Base-by-base conservation (phyloP, 2,888 invertebrate species). In the Salticus scenicus region DNA sequence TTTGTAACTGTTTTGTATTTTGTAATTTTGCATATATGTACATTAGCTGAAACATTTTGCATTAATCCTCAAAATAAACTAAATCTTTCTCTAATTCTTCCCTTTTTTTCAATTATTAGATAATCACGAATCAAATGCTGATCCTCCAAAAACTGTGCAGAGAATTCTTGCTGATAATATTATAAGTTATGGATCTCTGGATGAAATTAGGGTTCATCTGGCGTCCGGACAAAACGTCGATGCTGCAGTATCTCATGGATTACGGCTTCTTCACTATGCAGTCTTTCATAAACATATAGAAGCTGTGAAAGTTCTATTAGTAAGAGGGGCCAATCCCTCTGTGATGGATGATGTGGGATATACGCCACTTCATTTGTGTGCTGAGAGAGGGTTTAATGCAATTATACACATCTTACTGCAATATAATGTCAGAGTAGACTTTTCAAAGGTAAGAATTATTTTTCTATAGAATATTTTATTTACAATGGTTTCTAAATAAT, bases 221-320 rank as follows among this genome's bases (percentile, higher is more conserved):
- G 95, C 96, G n/a, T 95, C 95, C 90, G 97, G 97, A 1, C 96
- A 51, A 10, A 74, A 79, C 33, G 90, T 90, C 42, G 88, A 89
- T 78, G 87, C 88, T 27, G 88, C 89, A 2, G 91, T 92, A 24
- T 90, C 90, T 67, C 90, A 91, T 79, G 97, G 97, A 0, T 93
- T 97, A 66, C 94, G 95, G 83, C 97, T 97, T 0, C 92, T 98
- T 41, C 97, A 98, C 92, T 98, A 97, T 92, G 97, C 97, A 0
- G 95, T 96, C 88, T 97, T 96, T 94, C 96, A 96, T 90, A 80
- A 72, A 17, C 92, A 93, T 89, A 89, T 91, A 0, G 96, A 96
- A 89, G 96, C 96, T 0, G 95, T 95, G 0, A 94, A 95, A 77
- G 92, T 97, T 74, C 92, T 97, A 73, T 92, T 97, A 63, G 95